phyloP scores from a whole-genome alignment of 2,797 vertebrate species.

The Euthynnus affinis region DNA sequence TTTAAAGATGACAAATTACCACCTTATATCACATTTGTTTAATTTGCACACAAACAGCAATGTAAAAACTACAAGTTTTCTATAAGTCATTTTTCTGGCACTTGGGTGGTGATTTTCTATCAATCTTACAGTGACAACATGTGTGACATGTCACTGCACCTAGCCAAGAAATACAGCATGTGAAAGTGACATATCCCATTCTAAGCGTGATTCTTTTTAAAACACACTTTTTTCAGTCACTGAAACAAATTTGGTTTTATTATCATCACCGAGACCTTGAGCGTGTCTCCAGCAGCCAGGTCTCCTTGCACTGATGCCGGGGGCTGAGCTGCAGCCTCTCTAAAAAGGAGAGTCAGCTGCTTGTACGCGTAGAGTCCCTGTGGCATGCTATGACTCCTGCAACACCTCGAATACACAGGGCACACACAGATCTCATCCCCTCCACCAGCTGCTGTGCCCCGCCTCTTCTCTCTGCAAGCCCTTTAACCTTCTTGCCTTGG shows the following conservation, averaged over 20 bases:
- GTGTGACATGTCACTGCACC: too few species aligned
- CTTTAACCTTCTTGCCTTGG: slow-evolving; percentile 85
- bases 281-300: neutral
- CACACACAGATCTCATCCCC: slow-evolving; percentile 43
- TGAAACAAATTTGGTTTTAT: neutral
- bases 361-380: slow-evolving; percentile 49
- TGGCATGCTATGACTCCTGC: slow-evolving; percentile 66
- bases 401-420: slow-evolving; percentile 52
- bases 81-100: too few species aligned
- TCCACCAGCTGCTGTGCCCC: slow-evolving; percentile 69
- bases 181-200: neutral
- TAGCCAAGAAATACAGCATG: too few species aligned
- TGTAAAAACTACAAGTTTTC: too few species aligned
- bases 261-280: neutral
- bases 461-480: slow-evolving; percentile 77
- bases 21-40: neutral
- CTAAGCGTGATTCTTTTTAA: neutral
- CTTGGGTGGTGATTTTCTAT: too few species aligned
- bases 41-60: neutral
- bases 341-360: slow-evolving; percentile 80
- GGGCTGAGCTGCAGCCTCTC: slow-evolving; percentile 42
- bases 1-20: neutral
- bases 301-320: slow-evolving; percentile 37
- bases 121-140: too few species aligned
- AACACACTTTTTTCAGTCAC: neutral